A percentile compares a stretch with the other conserved stretches of the same genome.
Conservation (phyloP, 2,888 invertebrate genomes). For the Therioaphis trifolii region DNA sequence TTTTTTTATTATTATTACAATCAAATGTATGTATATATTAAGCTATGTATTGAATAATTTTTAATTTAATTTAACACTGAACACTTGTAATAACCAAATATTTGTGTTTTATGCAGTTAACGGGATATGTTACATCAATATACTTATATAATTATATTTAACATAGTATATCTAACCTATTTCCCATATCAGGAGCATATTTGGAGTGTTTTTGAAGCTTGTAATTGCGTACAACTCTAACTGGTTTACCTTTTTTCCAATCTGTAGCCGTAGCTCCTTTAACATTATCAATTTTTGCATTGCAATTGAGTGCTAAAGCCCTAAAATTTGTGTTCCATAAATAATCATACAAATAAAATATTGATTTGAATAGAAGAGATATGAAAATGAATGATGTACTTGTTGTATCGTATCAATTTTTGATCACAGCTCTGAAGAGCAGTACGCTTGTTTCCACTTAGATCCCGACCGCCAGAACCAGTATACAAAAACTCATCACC, state of each 20-base stretch:
- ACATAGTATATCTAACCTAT: conserved; percentile 69
- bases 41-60: neutral
- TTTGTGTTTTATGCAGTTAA: neutral
- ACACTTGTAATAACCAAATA: neutral
- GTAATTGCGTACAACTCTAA: conserved; percentile 82
- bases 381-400: too few species aligned
- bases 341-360: neutral
- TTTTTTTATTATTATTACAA: too few species aligned
- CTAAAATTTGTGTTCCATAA: conserved; percentile 69
- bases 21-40: too few species aligned
- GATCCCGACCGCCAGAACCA: conserved; percentile 85
- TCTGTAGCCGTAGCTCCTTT: conserved; percentile 77
- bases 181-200: conserved; percentile 82
- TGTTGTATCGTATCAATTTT: conserved; percentile 80
- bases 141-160: neutral
- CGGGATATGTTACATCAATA: neutral
- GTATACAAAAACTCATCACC: conserved; percentile 86
- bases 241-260: conserved; percentile 82
- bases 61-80: neutral
- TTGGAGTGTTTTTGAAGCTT: conserved; percentile 81
- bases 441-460: conserved; percentile 85
- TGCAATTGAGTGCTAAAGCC: conserved; percentile 83
- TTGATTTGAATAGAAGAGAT: too few species aligned
- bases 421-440: conserved; percentile 85
- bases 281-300: conserved; percentile 75